These are phyloP conservation scores for Digitonthophagus gazella DNA, from an alignment of 2,888 invertebrate species.

Conservation along the genomic window DNA sequence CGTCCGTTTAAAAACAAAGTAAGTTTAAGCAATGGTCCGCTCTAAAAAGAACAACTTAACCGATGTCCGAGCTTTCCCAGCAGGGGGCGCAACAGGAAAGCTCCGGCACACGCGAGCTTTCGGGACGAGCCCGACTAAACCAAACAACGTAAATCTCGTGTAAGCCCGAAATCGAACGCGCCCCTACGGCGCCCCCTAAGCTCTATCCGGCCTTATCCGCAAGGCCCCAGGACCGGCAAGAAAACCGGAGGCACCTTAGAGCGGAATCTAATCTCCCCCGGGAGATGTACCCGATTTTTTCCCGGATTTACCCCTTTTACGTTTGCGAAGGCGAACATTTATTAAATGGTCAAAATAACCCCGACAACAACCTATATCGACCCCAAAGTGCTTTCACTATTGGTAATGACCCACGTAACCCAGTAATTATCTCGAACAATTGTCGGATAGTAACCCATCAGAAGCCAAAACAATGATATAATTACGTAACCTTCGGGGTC, in stretches of 20 bases:
- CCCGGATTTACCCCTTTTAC: background rate
- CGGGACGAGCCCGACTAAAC: conserved; percentile 34
- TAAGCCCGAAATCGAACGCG: conserved; percentile 45
- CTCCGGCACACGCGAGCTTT: background rate
- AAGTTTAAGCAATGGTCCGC: no score
- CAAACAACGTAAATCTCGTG: conserved; percentile 45
- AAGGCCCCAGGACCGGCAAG: background rate
- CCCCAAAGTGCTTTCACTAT: no score
- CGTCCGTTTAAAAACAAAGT: no score
- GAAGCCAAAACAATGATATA: background rate
- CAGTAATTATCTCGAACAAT: background rate
- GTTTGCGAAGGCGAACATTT: background rate
- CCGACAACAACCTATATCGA: no score
- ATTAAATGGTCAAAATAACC: background rate
- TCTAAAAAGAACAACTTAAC: background rate
- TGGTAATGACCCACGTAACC: no score
- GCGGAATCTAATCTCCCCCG: background rate
- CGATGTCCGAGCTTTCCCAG: background rate
- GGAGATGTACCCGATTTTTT: background rate
- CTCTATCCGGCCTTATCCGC: conserved; percentile 39
- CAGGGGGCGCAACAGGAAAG: background rate
- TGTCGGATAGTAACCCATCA: background rate
- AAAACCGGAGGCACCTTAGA: background rate
- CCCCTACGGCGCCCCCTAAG: conserved; percentile 19
- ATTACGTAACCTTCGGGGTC: background rate